Percentiles rank a stretch among this genome's conserved stretches.
These are phyloP conservation scores for Clarias fuscus DNA, from an alignment of 2,797 vertebrate genomes.

Conservation along the genomic window DNA sequence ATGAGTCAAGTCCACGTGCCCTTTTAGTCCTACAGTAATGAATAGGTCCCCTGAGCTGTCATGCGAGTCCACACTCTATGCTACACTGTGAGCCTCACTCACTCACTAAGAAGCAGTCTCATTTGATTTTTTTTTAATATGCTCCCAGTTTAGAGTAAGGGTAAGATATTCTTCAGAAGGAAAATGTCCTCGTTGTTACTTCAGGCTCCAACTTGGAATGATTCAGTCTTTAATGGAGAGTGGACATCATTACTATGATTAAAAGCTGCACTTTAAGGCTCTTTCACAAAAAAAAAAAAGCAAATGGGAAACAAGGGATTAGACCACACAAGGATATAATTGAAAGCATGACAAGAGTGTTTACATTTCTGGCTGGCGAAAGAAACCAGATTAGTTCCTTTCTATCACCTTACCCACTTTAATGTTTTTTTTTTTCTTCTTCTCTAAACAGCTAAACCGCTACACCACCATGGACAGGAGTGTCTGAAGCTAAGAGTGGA, in stretches of 20 bases:
- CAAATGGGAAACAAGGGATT: constrained; percentile 20
- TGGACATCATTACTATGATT: constrained; percentile 1
- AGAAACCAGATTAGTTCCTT: constrained; percentile 49
- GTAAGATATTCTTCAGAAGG: not conserved
- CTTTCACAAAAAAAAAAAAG: not conserved
- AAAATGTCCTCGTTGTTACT: not conserved
- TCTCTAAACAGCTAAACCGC: constrained; percentile 81
- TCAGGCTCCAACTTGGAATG: not conserved
- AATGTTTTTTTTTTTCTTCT: constrained; percentile 6
- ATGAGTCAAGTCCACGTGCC: constrained; percentile 45
- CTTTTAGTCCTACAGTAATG: constrained; percentile 45
- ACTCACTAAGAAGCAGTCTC: not conserved
- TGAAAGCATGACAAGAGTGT: constrained; percentile 21
- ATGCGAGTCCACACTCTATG: constrained; percentile 30
- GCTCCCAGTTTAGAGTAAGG: not conserved
- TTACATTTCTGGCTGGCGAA: constrained; percentile 24
- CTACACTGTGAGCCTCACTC: constrained; percentile 29
- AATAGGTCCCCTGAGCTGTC: constrained; percentile 36
- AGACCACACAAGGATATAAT: constrained; percentile 30
- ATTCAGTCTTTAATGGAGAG: not conserved
- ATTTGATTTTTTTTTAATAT: not conserved
- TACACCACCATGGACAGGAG: constrained; percentile 82
- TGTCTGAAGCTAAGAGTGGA: constrained; percentile 86
- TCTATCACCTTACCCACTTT: constrained; percentile 2
- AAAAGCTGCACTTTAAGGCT: not conserved